phyloP scores from a whole-genome alignment of 1,140 invertebrate species.

The Adelges cooleyi region DNA sequence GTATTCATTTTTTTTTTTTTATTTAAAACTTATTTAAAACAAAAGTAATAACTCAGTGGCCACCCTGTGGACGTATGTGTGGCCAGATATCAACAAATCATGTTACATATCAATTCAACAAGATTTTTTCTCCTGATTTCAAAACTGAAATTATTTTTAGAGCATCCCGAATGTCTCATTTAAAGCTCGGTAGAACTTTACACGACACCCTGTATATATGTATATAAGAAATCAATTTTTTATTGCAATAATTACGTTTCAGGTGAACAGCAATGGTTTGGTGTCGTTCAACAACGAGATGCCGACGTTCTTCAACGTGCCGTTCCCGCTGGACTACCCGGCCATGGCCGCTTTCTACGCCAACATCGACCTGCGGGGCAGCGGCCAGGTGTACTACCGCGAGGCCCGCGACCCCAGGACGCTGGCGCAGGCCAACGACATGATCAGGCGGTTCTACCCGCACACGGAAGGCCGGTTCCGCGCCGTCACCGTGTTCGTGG shows the following conservation, averaged over 20 bases:
- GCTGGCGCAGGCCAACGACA: conserved; percentile 51
- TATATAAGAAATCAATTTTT: too few species aligned
- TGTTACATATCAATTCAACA: too few species aligned
- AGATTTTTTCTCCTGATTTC: too few species aligned
- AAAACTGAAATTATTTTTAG: too few species aligned
- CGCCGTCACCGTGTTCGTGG: conserved; percentile 54
- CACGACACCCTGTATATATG: too few species aligned
- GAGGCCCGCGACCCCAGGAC: conserved; percentile 55
- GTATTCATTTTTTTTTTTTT: too few species aligned
- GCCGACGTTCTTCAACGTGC: conserved; percentile 68
- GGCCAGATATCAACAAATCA: too few species aligned
- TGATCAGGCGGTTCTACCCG: conserved; percentile 58
- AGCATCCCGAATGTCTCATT: too few species aligned
- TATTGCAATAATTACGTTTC: conserved; percentile 24
- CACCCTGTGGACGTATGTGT: too few species aligned
- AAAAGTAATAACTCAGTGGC: too few species aligned
- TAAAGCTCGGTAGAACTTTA: too few species aligned
- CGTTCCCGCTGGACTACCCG: conserved; percentile 81
- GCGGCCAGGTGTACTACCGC: conserved; percentile 65
- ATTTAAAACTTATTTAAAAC: too few species aligned
- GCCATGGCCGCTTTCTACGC: conserved; percentile 82
- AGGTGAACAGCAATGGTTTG: conserved; percentile 86
- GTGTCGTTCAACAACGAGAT: conserved; percentile 81
- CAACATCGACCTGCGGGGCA: conserved; percentile 70
- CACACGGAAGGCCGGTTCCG: conserved; percentile 50